Evolutionary conservation across 2,113 vertebrate genomes (phyloP).

Genomic region (Ondatra zibethicus): DNA sequence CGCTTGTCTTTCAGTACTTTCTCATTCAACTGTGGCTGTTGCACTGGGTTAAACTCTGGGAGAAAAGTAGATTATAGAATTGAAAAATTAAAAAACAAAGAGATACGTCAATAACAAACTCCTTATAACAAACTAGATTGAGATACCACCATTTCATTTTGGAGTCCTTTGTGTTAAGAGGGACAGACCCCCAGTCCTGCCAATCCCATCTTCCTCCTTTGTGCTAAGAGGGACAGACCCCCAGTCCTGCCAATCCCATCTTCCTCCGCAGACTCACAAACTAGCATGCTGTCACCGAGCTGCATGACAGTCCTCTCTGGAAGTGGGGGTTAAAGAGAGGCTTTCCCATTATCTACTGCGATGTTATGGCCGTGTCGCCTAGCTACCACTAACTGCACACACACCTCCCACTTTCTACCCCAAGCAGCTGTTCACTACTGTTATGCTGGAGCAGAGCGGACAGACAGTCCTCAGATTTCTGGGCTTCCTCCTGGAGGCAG

Average conservation of each 20-base stretch:
- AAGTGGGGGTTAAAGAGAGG: background rate
- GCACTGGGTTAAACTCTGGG: conserved; percentile 98
- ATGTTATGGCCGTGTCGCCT: background rate
- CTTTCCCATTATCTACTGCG: background rate
- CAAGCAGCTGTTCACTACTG: background rate
- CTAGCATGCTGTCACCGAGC: too few relatives aligned
- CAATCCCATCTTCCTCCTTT: background rate
- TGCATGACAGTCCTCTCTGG: background rate
- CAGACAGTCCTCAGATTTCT: background rate
- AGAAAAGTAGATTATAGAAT: background rate
- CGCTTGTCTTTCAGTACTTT: conserved; percentile 98
- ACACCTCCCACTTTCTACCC: background rate
- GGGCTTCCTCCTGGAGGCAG: background rate
- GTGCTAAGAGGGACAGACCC: background rate
- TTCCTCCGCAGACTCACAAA: background rate
- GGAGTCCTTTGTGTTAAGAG: background rate
- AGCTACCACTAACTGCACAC: background rate
- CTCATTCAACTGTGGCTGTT: conserved; percentile 96
- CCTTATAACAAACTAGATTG: background rate
- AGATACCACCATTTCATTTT: background rate
- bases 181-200: background rate
- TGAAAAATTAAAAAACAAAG: background rate
- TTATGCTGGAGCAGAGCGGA: background rate
- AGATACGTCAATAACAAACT: background rate
- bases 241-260: background rate